Percentiles rank a stretch among this genome's conserved stretches.
Evolutionary conservation across 2,113 vertebrate genomes (phyloP).

Genomic region (Thymallus thymallus): DNA sequence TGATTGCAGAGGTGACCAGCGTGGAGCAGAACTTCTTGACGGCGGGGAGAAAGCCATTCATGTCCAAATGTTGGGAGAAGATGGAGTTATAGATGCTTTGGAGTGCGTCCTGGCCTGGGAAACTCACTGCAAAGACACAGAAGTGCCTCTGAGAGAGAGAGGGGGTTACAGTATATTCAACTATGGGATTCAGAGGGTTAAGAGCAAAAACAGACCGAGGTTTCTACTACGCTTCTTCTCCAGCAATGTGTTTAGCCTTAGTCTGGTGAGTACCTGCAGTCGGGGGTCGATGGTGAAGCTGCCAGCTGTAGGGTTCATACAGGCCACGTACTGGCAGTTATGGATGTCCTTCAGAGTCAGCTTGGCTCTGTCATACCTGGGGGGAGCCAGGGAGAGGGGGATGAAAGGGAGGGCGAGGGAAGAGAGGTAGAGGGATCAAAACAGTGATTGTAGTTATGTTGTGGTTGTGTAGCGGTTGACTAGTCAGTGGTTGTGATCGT

Average conservation of each 20-base stretch:
- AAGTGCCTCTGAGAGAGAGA: slow-evolving; percentile 78
- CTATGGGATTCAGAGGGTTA: no score
- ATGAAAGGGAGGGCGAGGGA: neutral
- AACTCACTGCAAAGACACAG: slow-evolving; percentile 76
- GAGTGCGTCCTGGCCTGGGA: slow-evolving; percentile 73
- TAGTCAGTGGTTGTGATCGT: neutral
- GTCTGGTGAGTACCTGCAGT: slow-evolving; percentile 74
- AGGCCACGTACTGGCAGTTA: slow-evolving; percentile 80
- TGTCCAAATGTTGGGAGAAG: slow-evolving; percentile 70
- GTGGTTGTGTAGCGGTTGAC: neutral
- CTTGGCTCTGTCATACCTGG: slow-evolving; percentile 71
- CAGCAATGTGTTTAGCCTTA: no score
- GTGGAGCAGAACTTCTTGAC: slow-evolving; percentile 72
- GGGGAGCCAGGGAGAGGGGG: neutral
- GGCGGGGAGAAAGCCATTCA: slow-evolving; percentile 59
- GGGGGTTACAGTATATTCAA: no score
- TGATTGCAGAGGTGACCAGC: slow-evolving; percentile 69
- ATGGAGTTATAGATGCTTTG: slow-evolving; percentile 80
- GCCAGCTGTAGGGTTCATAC: slow-evolving; percentile 82
- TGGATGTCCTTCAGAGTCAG: slow-evolving; percentile 78
- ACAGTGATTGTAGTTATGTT: neutral
- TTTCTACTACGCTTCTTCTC: no score
- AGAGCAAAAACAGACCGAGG: no score
- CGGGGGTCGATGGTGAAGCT: slow-evolving; percentile 85
- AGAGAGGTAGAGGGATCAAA: neutral